Conservation (phyloP, 2,888 invertebrate species). For the Venustoraphidia nigricollis region DNA sequence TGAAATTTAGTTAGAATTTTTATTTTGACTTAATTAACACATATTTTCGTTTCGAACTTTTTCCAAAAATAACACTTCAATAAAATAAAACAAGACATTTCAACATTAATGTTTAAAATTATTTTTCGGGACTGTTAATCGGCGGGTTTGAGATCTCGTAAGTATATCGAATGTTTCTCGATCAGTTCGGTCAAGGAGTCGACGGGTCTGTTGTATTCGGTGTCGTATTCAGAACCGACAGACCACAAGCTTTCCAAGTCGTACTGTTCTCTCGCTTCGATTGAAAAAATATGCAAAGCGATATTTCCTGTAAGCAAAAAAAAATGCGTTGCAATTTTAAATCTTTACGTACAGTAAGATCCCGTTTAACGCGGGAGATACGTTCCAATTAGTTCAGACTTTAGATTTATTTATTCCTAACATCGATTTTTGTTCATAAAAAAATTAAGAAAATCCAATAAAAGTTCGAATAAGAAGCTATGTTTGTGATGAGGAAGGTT, state of each 20-base stretch:
- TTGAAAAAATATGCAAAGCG: slow-evolving; percentile 73
- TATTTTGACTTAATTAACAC: background rate
- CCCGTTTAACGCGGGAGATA: no score
- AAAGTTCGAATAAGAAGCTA: no score
- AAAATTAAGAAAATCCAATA: no score
- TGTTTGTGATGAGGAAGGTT: no score
- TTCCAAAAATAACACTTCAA: background rate
- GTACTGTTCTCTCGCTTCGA: slow-evolving; percentile 49
- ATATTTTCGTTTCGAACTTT: background rate
- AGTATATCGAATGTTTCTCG: slow-evolving; percentile 47
- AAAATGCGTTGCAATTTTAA: background rate
- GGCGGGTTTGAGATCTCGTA: slow-evolving; percentile 47
- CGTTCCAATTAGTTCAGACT: no score
- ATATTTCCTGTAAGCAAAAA: slow-evolving; percentile 61
- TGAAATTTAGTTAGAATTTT: no score
- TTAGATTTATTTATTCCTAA: no score
- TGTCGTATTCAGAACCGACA: slow-evolving; percentile 68
- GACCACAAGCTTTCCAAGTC: slow-evolving; percentile 89
- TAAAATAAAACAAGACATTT: background rate
- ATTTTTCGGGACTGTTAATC: no score
- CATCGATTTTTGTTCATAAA: no score
- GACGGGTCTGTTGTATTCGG: slow-evolving; percentile 40
- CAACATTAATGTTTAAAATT: background rate
- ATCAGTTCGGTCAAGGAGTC: slow-evolving; percentile 47
- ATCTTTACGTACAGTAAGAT: background rate